Base-by-base conservation (phyloP, 2,888 invertebrate species). In the Meteorus cinctellus region DNA sequence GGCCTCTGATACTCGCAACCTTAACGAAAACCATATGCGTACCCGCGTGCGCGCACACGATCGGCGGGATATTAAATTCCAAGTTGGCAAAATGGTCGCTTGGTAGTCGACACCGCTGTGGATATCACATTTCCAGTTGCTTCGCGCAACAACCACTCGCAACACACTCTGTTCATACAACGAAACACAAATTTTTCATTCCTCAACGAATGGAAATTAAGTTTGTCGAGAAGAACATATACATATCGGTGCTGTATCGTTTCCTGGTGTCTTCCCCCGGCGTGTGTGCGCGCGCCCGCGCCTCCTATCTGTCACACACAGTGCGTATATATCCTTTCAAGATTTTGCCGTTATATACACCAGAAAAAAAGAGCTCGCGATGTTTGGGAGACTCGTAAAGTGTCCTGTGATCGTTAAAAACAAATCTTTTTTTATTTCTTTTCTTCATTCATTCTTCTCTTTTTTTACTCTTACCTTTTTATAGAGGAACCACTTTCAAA, bases 61-160 rank as follows among this genome's bases (percentile, higher is more conserved):
- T 74, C 72, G 51, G 74, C 73, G 75, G 78, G 80, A 80, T 80
- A 81, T 80, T 80, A 81, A 80, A 78, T 81, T 81, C 80, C 81
- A 75, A 68, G 76, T 74, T 75, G 75, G 77, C 74, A 74, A 76
- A 72, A 77, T 74, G 76, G 72, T 79, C 77, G 77, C 78, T 79
- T 79, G 81, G 78, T 81, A 80, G 80, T 81, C 78, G 75, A 62
- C 78, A 65, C 67, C 71, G 68, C 78, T 76, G 75, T 77, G 77
- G 77, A 79, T 82, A 82, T 82, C 81, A 77, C 77, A 76, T 82
- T 82, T 81, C 55, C 82, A 81, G 81, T 78, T 79, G 72, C 69
- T 74, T 76, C 76, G 66, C 59, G 63, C 55, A 55, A 19, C n/a
- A 19, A 19, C 19, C 55, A 8, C 55, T 19, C 55, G n/a, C 19